Conservation (phyloP, 1,140 invertebrate genomes). For the Battus philenor region DNA sequence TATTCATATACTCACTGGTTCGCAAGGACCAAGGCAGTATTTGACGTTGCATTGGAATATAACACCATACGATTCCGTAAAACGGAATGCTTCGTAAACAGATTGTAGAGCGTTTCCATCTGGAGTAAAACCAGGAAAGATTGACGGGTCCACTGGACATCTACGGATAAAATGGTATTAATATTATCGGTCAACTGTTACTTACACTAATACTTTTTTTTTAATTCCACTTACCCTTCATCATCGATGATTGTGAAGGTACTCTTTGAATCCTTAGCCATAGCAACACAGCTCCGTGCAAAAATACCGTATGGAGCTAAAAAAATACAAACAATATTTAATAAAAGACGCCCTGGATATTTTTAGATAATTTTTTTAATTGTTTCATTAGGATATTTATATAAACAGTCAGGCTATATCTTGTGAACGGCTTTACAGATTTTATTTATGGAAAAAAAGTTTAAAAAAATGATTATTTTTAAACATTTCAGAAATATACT, state of each 20-base stretch:
- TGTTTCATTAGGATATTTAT: no score
- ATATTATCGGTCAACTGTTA: no score
- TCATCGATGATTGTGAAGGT: constrained; percentile 98
- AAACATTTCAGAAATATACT: no score
- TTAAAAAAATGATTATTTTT: no score
- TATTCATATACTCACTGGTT: constrained; percentile 87
- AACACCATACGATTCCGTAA: constrained; percentile 96
- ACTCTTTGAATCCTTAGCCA: constrained; percentile 97
- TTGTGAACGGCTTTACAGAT: no score
- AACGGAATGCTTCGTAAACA: constrained; percentile 95
- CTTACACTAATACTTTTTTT: no score
- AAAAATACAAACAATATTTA: constrained; percentile 53
- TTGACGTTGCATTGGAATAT: constrained; percentile 99
- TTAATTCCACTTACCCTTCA: constrained; percentile 82
- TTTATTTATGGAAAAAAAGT: no score
- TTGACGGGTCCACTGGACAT: constrained; percentile 94
- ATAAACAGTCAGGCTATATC: no score
- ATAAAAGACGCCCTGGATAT: no score
- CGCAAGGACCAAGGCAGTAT: constrained; percentile 95
- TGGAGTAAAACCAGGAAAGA: constrained; percentile 93
- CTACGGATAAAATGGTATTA: constrained; percentile 75
- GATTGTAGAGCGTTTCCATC: constrained; percentile 93
- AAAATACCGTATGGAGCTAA: constrained; percentile 96
- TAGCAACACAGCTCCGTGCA: constrained; percentile 95
- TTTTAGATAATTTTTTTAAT: no score